A percentile compares a stretch with the other conserved stretches of the same genome.
Conservation (phyloP, 1,140 invertebrate genomes). For the Cotesia chilonis region DNA sequence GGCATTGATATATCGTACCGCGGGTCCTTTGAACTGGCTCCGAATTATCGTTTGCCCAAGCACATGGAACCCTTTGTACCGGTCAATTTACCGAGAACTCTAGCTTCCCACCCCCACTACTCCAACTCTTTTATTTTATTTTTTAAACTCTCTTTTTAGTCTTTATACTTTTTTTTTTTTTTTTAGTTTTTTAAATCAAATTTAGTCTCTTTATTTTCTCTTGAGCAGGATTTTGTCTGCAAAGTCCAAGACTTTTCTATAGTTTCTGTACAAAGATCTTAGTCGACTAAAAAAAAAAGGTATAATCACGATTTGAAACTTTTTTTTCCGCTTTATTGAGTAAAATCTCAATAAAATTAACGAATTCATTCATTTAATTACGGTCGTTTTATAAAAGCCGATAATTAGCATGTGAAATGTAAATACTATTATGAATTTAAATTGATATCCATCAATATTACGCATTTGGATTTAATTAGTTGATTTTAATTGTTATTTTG, state of each 20-base stretch:
- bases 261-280: not conserved
- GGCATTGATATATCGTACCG: constrained; percentile 67
- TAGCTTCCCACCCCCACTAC: constrained; percentile 30
- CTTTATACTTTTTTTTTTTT: constrained; percentile 21
- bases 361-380: no score
- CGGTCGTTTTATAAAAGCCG: no score
- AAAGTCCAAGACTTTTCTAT: not conserved
- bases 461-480: no score
- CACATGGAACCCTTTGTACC: constrained; percentile 41
- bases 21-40: constrained; percentile 62
- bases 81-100: constrained; percentile 40
- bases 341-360: not conserved
- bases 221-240: not conserved
- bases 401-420: no score
- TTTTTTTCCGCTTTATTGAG: not conserved
- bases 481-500: no score
- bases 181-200: constrained; percentile 1
- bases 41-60: constrained; percentile 43
- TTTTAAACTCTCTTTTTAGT: constrained; percentile 9
- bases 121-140: constrained; percentile 27
- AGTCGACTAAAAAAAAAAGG: no score
- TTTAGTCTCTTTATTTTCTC: constrained; percentile 32
- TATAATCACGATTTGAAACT: not conserved
- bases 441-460: no score
- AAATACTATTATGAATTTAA: no score